These are phyloP conservation scores for Phymatocera aterrima DNA, from an alignment of 2,888 invertebrate genomes.

Conservation along the genomic window DNA sequence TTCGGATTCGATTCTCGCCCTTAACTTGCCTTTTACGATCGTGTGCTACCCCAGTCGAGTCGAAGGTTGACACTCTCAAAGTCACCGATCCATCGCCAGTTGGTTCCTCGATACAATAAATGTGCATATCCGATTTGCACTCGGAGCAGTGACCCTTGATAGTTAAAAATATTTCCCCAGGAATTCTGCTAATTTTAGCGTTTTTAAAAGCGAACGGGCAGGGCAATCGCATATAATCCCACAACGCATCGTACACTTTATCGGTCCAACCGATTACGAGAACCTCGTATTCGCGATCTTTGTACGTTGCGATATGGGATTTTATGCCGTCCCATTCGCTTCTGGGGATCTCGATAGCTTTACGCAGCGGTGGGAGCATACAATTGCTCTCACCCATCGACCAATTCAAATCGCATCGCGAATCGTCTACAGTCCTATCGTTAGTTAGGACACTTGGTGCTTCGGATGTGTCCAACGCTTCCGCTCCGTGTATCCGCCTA, in stretches of 20 bases:
- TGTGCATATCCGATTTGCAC: slow-evolving; percentile 48
- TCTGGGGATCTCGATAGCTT: slow-evolving; percentile 27
- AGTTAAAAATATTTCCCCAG: too few species aligned
- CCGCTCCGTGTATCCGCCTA: slow-evolving; percentile 44
- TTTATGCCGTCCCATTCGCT: slow-evolving; percentile 36
- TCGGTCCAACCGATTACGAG: slow-evolving; percentile 50
- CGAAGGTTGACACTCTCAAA: slow-evolving; percentile 50
- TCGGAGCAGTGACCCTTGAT: slow-evolving; percentile 50
- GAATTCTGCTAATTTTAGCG: slow-evolving; percentile 48
- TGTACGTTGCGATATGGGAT: slow-evolving; percentile 42
- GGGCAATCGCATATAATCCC: slow-evolving; percentile 51
- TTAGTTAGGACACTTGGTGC: neutral
- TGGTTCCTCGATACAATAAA: slow-evolving; percentile 49
- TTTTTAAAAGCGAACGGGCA: slow-evolving; percentile 52
- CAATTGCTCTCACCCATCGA: slow-evolving; percentile 43
- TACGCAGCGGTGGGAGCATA: slow-evolving; percentile 38
- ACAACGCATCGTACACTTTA: slow-evolving; percentile 47
- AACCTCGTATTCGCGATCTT: slow-evolving; percentile 47
- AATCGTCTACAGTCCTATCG: slow-evolving; percentile 13
- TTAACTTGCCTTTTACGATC: slow-evolving; percentile 50
- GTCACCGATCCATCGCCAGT: slow-evolving; percentile 10
- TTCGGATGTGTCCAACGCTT: slow-evolving; percentile 12
- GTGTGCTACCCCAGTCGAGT: slow-evolving; percentile 51
- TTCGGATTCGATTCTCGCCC: slow-evolving; percentile 42
- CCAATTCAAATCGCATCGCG: slow-evolving; percentile 44